These are phyloP conservation scores for Amorpha juglandis DNA, from an alignment of 2,888 invertebrate species.

Conservation along the genomic window DNA sequence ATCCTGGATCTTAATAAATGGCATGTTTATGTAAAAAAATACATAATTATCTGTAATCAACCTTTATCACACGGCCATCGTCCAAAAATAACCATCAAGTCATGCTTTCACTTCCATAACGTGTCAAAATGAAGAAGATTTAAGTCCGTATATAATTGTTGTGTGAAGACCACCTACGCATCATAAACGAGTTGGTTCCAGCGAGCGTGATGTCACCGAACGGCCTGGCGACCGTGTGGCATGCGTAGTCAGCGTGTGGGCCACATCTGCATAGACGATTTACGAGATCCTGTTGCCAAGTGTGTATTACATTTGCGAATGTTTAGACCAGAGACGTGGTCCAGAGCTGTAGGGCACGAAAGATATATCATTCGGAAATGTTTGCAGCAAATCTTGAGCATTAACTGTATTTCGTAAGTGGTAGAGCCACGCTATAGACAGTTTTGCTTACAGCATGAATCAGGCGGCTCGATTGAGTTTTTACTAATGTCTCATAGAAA, in stretches of 20 bases:
- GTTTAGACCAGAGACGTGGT: neutral
- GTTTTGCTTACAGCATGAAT: no score
- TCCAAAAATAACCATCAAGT: neutral
- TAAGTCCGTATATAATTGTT: neutral
- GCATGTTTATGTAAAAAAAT: no score
- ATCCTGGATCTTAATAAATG: no score
- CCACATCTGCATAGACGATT: conserved; percentile 1
- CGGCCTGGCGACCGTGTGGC: neutral
- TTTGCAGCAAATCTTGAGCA: no score
- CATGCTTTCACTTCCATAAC: neutral
- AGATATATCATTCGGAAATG: no score
- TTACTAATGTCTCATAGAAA: no score
- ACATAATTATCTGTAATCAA: no score
- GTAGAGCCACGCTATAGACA: no score
- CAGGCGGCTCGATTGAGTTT: no score
- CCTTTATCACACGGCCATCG: neutral
- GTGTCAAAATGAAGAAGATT: neutral
- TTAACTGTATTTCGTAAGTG: no score
- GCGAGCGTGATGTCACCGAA: conserved; percentile 16
- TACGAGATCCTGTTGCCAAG: neutral
- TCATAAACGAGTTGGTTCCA: neutral
- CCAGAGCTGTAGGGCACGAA: neutral
- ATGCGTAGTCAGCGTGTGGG: conserved; percentile 1
- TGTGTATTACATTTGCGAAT: neutral
- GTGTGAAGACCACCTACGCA: neutral